Evolutionary conservation across 2,113 vertebrate genomes (phyloP).

Genomic region (Diphyllodes magnificus): DNA sequence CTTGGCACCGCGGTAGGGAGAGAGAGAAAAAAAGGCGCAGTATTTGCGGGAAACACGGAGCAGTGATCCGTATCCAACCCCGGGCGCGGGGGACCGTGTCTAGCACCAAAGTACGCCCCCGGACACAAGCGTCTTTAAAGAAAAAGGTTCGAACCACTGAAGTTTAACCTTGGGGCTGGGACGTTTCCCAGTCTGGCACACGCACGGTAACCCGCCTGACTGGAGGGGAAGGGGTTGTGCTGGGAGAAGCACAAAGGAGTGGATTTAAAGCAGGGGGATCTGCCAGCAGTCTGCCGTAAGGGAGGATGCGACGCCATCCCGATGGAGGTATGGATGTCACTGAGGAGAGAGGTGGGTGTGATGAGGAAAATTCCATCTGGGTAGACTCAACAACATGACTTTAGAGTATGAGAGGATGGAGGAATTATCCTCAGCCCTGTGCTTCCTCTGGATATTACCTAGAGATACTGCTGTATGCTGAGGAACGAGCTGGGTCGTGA

Average conservation of each 20-base stretch:
- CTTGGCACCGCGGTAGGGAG: not conserved
- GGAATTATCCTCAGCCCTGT: not conserved
- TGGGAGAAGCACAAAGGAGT: not conserved
- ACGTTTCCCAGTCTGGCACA: not conserved
- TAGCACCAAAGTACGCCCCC: fast-evolving
- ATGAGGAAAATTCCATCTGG: not conserved
- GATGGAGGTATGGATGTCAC: not conserved
- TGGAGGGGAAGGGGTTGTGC: not conserved
- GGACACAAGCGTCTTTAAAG: not conserved
- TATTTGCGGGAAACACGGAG: no score
- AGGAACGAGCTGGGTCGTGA: not conserved
- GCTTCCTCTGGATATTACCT: not conserved
- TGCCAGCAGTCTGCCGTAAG: not conserved
- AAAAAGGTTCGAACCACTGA: not conserved
- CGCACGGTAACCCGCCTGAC: fast-evolving
- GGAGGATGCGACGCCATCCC: not conserved
- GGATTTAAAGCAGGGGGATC: not conserved
- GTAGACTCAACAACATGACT: not conserved
- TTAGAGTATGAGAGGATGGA: not conserved
- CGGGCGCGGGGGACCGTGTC: not conserved
- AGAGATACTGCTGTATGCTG: not conserved
- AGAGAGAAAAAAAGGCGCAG: no score
- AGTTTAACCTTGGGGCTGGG: no score
- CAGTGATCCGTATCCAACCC: fast-evolving
- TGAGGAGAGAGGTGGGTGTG: not conserved